phyloP scores from a whole-genome alignment of 2,797 vertebrate genomes.

The Bufotes viridis region DNA sequence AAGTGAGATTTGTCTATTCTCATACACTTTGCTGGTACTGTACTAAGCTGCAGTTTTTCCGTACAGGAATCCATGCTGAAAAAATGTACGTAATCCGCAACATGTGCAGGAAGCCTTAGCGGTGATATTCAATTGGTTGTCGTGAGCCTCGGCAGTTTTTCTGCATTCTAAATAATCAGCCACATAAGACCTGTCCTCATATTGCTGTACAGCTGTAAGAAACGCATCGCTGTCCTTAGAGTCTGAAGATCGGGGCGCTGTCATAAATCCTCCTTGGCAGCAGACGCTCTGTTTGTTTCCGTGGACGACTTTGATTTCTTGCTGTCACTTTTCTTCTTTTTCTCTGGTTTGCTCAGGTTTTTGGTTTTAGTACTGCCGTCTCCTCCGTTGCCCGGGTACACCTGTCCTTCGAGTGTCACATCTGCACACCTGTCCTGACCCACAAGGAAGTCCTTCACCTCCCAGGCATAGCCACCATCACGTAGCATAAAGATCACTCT shows the following conservation, averaged over 20 bases:
- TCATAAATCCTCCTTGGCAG: slow-evolving; percentile 85
- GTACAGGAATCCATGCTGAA: too few species aligned
- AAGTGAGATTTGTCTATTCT: too few species aligned
- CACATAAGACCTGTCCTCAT: not conserved
- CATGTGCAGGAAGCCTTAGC: too few species aligned
- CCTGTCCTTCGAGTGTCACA: slow-evolving; percentile 94
- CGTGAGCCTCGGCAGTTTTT: not conserved
- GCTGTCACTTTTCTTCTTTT: slow-evolving; percentile 75
- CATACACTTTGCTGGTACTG: too few species aligned
- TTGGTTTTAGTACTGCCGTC: slow-evolving; percentile 72
- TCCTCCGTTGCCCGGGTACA: slow-evolving; percentile 87
- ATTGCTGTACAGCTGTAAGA: not conserved
- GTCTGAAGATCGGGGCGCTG: too few species aligned
- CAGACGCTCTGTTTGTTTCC: slow-evolving; percentile 69
- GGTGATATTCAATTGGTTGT: too few species aligned
- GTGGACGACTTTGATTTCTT: slow-evolving; percentile 67
- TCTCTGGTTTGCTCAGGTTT: slow-evolving; percentile 77
- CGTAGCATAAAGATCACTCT: slow-evolving; percentile 94
- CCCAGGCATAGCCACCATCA: slow-evolving; percentile 91
- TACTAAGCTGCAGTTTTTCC: too few species aligned
- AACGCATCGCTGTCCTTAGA: not conserved
- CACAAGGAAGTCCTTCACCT: slow-evolving; percentile 92
- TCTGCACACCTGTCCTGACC: slow-evolving; percentile 88
- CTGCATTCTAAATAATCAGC: not conserved
- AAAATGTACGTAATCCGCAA: too few species aligned